A percentile compares a stretch with the other conserved stretches of the same genome.
Evolutionary conservation across 2,113 vertebrate genomes (phyloP).

Genomic region (Plestiodon gilberti): DNA sequence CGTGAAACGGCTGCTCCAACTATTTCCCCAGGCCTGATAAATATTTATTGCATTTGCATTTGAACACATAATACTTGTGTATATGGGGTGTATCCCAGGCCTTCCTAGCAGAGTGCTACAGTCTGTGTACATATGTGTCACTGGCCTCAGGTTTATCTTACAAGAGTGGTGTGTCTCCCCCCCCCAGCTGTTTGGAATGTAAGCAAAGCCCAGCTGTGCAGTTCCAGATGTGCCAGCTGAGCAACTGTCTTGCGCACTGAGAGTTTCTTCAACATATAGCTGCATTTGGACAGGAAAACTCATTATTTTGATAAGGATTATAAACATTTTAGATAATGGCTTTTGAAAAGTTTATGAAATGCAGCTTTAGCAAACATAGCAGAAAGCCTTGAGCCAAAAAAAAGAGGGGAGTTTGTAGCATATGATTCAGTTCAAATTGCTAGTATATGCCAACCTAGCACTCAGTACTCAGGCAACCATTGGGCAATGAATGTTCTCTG

Average conservation of each 20-base stretch:
- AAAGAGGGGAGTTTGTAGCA: neutral
- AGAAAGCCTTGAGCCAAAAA: fast-evolving
- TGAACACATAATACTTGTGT: neutral
- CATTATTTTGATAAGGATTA: conserved; percentile 22
- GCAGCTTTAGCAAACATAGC: neutral
- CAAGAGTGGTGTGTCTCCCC: neutral
- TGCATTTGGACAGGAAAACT: neutral
- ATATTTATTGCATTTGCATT: neutral
- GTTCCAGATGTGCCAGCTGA: neutral
- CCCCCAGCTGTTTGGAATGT: neutral
- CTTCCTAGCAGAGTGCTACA: neutral
- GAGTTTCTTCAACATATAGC: neutral
- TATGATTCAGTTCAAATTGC: neutral
- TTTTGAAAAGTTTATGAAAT: conserved; percentile 10
- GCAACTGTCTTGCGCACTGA: neutral
- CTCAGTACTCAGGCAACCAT: no score
- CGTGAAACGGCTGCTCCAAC: neutral
- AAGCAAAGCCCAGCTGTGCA: conserved; percentile 4
- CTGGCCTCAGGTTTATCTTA: neutral
- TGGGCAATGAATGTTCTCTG: no score
- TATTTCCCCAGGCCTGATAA: neutral
- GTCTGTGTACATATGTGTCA: neutral
- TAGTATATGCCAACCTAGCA: no score
- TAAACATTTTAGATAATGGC: conserved; percentile 38
- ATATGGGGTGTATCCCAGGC: neutral